Evolutionary conservation across 2,888 invertebrate genomes (phyloP).

Genomic region (Aleiodes alternator): DNA sequence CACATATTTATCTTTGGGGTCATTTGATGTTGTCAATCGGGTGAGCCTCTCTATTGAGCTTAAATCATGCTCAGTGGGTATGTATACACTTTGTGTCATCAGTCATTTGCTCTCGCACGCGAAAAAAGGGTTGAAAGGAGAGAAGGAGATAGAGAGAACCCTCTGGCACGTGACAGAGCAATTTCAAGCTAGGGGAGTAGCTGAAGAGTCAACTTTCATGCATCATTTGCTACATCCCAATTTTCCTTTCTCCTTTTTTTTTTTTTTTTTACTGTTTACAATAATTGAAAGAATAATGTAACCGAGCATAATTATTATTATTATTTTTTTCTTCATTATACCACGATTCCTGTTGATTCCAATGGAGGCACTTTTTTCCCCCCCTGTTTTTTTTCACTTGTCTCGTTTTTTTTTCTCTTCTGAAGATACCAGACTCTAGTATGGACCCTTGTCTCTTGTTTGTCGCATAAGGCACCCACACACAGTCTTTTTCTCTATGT

Average conservation of each 20-base stretch:
- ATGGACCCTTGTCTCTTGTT: slow-evolving; percentile 14
- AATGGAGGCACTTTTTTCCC: slow-evolving; percentile 17
- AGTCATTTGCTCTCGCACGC: slow-evolving; percentile 43
- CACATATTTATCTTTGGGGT: neutral
- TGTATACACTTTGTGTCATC: slow-evolving; percentile 41
- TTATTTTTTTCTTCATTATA: neutral
- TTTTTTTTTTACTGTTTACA: neutral
- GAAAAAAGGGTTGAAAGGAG: slow-evolving; percentile 17
- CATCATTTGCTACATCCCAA: slow-evolving; percentile 4
- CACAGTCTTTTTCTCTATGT: neutral
- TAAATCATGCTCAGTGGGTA: slow-evolving; percentile 20
- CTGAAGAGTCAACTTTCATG: slow-evolving; percentile 21
- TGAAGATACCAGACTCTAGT: neutral
- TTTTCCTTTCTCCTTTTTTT: neutral
- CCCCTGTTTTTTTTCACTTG: neutral
- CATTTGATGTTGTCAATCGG: slow-evolving; percentile 13
- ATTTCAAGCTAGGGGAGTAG: slow-evolving; percentile 23
- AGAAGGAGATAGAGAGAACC: neutral
- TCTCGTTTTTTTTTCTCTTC: slow-evolving; percentile 4
- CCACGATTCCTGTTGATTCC: neutral
- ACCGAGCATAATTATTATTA: neutral
- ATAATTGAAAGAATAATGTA: neutral
- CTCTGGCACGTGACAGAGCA: slow-evolving; percentile 24
- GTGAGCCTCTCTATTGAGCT: slow-evolving; percentile 1
- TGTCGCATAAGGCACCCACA: slow-evolving; percentile 4